phyloP scores from a whole-genome alignment of 2,113 vertebrate species.

The Stigmatopora nigra region DNA sequence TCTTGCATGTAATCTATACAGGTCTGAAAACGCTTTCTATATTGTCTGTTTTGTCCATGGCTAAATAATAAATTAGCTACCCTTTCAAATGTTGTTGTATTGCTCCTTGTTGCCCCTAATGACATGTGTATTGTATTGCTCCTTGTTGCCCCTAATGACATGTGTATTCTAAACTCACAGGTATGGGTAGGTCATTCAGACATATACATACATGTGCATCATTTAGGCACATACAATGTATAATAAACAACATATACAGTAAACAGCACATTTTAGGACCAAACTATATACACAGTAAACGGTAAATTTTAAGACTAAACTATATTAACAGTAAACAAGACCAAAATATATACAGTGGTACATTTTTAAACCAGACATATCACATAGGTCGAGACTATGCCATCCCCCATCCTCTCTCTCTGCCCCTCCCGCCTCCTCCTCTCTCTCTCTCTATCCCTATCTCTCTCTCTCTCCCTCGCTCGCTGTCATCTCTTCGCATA shows the following conservation, averaged over 20 bases:
- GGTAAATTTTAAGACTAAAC: no score
- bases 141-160: constrained; percentile 48
- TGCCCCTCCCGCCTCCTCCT: no score
- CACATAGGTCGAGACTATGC: no score
- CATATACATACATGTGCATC: constrained; percentile 6
- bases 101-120: constrained; percentile 52
- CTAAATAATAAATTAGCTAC: constrained; percentile 91
- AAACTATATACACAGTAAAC: no score
- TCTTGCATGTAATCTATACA: constrained; percentile 97
- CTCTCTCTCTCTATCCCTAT: not conserved
- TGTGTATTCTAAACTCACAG: constrained; percentile 10
- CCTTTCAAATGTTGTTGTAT: constrained; percentile 50
- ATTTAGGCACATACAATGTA: constrained; percentile 8
- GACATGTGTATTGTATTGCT: constrained; percentile 40
- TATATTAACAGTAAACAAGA: no score
- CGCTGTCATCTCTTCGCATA: not conserved
- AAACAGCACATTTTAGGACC: no score
- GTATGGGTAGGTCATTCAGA: constrained; percentile 1
- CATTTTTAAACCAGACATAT: no score
- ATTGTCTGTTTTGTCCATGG: constrained; percentile 94
- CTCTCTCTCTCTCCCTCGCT: not conserved
- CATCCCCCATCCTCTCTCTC: no score
- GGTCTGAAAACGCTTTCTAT: constrained; percentile 84
- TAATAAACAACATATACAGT: not conserved
- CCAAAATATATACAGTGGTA: no score